A percentile compares a stretch with the other conserved stretches of the same genome.
Evolutionary conservation across 2,888 invertebrate genomes (phyloP).

Genomic region (Parthenolecanium corni): DNA sequence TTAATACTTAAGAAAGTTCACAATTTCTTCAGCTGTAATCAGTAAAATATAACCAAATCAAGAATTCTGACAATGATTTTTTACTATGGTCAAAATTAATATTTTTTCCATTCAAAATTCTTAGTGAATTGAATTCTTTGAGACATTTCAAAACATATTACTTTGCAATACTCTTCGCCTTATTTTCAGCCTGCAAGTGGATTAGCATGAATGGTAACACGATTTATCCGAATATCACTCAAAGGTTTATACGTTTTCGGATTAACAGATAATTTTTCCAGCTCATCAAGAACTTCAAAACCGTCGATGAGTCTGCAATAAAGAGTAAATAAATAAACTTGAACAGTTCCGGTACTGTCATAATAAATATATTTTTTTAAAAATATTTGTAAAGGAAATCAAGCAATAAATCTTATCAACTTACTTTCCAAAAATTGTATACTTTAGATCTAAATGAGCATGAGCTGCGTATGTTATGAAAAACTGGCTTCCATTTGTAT

Average conservation of each 20-base stretch:
- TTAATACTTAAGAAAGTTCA: too few species aligned
- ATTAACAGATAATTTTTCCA: constrained; percentile 90
- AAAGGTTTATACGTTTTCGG: constrained; percentile 84
- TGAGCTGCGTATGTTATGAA: constrained; percentile 92
- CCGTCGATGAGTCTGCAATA: constrained; percentile 88
- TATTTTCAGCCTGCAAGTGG: constrained; percentile 65
- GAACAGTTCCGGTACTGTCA: not conserved
- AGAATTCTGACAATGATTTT: too few species aligned
- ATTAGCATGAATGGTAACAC: constrained; percentile 93
- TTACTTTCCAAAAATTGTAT: constrained; percentile 92
- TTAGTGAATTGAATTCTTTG: too few species aligned
- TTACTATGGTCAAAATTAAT: too few species aligned
- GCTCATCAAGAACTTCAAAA: constrained; percentile 84
- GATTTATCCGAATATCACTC: constrained; percentile 73
- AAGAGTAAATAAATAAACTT: constrained; percentile 30
- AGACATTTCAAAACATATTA: too few species aligned
- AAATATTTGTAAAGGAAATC: constrained; percentile 13
- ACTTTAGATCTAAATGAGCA: constrained; percentile 90
- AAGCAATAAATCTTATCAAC: constrained; percentile 32
- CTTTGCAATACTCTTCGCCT: too few species aligned
- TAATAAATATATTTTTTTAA: not conserved
- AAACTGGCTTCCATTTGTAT: constrained; percentile 96
- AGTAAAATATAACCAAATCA: too few species aligned
- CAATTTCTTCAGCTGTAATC: too few species aligned
- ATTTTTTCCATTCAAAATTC: too few species aligned